Evolutionary conservation across 2,113 vertebrate species (phyloP), one percentile per base, ranked within the genome.

Genomic region (Xyrauchen texanus): DNA sequence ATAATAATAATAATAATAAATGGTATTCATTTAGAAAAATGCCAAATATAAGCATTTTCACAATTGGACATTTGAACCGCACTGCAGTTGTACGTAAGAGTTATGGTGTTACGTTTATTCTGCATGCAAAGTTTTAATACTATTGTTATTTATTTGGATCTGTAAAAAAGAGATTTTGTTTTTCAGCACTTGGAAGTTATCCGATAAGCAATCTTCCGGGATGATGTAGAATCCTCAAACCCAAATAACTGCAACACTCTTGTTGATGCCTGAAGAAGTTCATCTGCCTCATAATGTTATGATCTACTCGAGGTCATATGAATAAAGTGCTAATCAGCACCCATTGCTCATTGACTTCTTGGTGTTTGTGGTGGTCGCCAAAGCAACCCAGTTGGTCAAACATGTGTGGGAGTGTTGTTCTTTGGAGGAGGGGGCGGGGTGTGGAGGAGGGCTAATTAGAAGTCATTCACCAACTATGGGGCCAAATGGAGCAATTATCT

Each of bases 401-500:
- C 68, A 77, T 79, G 71, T 60, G 79, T 60, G 21, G 58, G 76
- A 75, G 76, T 53, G 57, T 74, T 71, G 55, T 79, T 76, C 45
- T 52, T 53, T 15, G 63, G 58, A 68, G 58, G 51, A 77, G 21
- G 11, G 42, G 63, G 44, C 57, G 65, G 58, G 81, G 21, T 1
- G 21, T 1, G 21, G 21, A 34, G 80, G 84, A 70, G 90, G 92
- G 88, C 91, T 93, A 94, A 91, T 93, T 94, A 95, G 89, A 92
- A 87, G 82, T 70, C 90, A 92, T 91, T 93, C 93, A 93, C 92
- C 92, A 93, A 90, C 88, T 91, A 86, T 90, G 83, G 88, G 89
- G 90, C 94, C 94, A 95, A 95, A 95, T 90, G 92, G 90, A 90
- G 92, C 93, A 89, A 93, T 91, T 92, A 93, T 91, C 93, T 94